Evolutionary conservation across 1,140 invertebrate species (phyloP).

Genomic region (Apolygus lucorum): DNA sequence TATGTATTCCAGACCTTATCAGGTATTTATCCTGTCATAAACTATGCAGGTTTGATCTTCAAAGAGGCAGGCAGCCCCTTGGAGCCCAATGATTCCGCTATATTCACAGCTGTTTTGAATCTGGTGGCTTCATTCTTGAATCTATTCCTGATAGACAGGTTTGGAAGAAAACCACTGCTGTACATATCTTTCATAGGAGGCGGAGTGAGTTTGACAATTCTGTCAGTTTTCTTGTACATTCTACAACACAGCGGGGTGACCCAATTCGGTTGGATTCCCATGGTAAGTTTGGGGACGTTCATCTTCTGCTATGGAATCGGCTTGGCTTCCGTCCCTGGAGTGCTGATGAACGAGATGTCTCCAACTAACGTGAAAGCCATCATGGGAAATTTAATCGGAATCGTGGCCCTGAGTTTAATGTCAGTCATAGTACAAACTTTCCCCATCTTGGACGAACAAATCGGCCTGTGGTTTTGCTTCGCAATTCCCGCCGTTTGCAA

Average conservation of each 20-base stretch:
- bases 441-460: not conserved
- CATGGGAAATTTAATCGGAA: not conserved
- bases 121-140: not conserved
- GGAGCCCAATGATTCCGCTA: not conserved
- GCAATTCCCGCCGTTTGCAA: not conserved
- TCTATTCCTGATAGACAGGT: not conserved
- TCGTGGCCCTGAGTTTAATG: not conserved
- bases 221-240: not conserved
- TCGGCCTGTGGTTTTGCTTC: not conserved
- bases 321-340: not conserved
- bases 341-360: not conserved
- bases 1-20: not conserved
- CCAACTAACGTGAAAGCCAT: not conserved
- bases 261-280: not conserved
- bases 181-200: not conserved
- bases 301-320: not conserved
- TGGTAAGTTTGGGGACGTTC: not conserved
- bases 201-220: not conserved
- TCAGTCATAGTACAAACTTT: not conserved
- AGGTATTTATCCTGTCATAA: not conserved
- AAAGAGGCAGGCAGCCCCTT: not conserved
- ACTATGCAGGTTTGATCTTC: not conserved
- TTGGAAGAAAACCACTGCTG: slow-evolving; percentile 5
- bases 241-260: not conserved
- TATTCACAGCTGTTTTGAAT: not conserved